Evolutionary conservation across 1,140 invertebrate genomes (phyloP), one percentile per base, ranked within the genome.

Genomic region (Delia radicum): DNA sequence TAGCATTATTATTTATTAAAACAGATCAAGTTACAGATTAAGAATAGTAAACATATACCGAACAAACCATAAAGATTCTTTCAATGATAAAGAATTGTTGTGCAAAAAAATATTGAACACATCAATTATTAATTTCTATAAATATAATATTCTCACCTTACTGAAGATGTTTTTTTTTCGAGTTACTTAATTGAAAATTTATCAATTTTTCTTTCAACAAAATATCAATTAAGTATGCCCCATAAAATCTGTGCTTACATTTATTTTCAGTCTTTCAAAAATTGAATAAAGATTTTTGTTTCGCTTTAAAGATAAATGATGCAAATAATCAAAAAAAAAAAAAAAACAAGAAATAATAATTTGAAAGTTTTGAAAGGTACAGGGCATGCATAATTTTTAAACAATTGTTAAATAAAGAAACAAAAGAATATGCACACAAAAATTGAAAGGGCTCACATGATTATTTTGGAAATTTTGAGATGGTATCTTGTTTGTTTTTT

Each of bases 1-100:
- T 69, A 21, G n/a, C 65, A 33, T 69, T 33, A 69, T 33, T 69
- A 69, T 69, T 69, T 69, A 69, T 69, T 69, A 33, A 69, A 69
- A 33, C 31, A 31, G 65, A 69, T 69, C 65, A 69, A 69, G 65
- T 33, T 33, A 21, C 15, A 0, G 29, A 69, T 55, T 55, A 55
- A 55, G 48, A 55, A 55, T 55, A 21, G 48, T 21, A 18, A 55
- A 55, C 48, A 55, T 18, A 3, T 21, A 55, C 33, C 13, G 24
- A n/a, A 55, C 3, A 55, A 10, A 24, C 18, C 48, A 55, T 55
- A 55, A 55, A 55, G 48, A 55, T 55, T 18, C n/a, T 10, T 55
- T 21, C 3, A 15, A 55, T 4, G 48, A 55, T 55, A 55, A 55
- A 21, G 6, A 24, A 21, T 42, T 10, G 37, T 33, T 33, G 7